phyloP scores from a whole-genome alignment of 2,888 invertebrate species.

The Bombyx huttoni region DNA sequence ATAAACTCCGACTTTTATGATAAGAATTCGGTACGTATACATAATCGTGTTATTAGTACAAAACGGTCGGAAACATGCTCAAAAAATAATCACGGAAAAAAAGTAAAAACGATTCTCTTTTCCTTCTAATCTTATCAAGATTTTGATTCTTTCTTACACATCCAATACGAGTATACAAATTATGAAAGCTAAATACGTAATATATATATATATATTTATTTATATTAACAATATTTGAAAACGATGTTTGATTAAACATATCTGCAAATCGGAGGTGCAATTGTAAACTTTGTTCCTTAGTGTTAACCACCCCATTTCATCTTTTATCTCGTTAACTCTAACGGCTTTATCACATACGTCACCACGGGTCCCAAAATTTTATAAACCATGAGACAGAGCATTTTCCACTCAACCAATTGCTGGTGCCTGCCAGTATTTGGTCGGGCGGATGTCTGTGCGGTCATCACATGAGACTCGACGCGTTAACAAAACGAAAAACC shows the following conservation, averaged over 20 bases:
- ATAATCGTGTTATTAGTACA: background rate
- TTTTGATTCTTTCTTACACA: background rate
- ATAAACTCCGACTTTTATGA: background rate
- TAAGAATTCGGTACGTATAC: background rate
- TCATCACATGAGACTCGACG: slow-evolving; percentile 17
- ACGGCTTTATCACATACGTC: slow-evolving; percentile 42
- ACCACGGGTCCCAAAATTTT: slow-evolving; percentile 51
- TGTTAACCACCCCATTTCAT: slow-evolving; percentile 6
- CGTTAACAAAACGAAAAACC: slow-evolving; percentile 28
- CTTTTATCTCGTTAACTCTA: slow-evolving; percentile 16
- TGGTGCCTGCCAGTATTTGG: slow-evolving; percentile 18
- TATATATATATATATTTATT: background rate
- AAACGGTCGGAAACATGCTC: background rate
- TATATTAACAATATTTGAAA: background rate
- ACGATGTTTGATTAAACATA: background rate
- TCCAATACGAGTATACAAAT: background rate
- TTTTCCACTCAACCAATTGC: slow-evolving; percentile 52
- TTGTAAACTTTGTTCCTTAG: slow-evolving; percentile 46
- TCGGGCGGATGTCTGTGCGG: slow-evolving; percentile 58
- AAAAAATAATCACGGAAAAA: background rate
- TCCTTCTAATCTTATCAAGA: background rate
- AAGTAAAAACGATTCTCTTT: background rate
- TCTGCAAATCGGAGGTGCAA: slow-evolving; percentile 21
- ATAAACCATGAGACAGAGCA: slow-evolving; percentile 54
- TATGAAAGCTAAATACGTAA: background rate